Conservation (phyloP, 2,888 invertebrate genomes). For the Empis livida region DNA sequence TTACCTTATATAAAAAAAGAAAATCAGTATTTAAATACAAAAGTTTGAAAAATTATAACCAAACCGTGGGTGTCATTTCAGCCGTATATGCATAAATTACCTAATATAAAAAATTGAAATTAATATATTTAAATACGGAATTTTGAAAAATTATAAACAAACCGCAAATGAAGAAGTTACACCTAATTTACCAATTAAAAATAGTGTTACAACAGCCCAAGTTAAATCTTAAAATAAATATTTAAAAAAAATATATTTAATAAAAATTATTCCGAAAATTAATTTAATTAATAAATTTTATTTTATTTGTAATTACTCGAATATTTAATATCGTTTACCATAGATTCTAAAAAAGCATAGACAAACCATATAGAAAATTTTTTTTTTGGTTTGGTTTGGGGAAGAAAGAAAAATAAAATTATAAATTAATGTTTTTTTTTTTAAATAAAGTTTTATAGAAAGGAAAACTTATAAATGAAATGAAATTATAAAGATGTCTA, state of each 20-base stretch:
- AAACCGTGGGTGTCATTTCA: slow-evolving; percentile 36
- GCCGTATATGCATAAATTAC: slow-evolving; percentile 47
- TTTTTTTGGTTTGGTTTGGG: too few relatives aligned
- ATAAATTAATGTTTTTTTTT: too few relatives aligned
- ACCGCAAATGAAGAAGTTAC: slow-evolving; percentile 50
- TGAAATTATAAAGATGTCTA: too few relatives aligned
- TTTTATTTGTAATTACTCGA: not conserved
- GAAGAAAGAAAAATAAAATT: too few relatives aligned
- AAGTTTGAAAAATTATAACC: not conserved
- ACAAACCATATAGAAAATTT: too few relatives aligned
- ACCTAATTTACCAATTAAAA: slow-evolving; percentile 48
- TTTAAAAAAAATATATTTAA: not conserved
- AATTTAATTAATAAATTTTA: not conserved
- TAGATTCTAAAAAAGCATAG: too few relatives aligned
- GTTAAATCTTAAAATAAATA: slow-evolving; percentile 28
- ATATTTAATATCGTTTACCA: not conserved
- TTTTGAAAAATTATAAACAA: too few relatives aligned
- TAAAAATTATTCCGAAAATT: not conserved
- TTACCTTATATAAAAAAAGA: slow-evolving; percentile 21
- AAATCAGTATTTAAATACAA: slow-evolving; percentile 9
- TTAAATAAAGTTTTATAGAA: too few relatives aligned
- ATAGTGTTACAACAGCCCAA: slow-evolving; percentile 43
- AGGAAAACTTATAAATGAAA: too few relatives aligned
- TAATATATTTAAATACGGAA: too few relatives aligned
- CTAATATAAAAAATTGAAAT: too few relatives aligned